Evolutionary conservation across 2,888 invertebrate species (phyloP).

Genomic region (Latheticus oryzae): DNA sequence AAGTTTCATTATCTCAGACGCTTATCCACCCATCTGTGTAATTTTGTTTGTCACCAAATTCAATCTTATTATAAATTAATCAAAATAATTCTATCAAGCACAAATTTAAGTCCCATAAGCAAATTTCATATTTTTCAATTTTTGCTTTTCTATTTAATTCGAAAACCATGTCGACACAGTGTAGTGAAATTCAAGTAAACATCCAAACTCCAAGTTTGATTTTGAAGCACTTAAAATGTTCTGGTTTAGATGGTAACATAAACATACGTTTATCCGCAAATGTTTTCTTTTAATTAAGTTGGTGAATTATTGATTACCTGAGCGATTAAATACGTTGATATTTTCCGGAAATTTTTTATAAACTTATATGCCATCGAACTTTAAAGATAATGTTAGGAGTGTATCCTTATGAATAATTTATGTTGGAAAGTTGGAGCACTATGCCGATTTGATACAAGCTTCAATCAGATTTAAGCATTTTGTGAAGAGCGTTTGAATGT

Average conservation of each 20-base stretch:
- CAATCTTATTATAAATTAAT: no score
- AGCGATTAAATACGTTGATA: slow-evolving; percentile 36
- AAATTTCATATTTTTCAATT: no score
- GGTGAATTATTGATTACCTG: slow-evolving; percentile 43
- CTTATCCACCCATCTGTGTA: no score
- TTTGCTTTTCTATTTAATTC: no score
- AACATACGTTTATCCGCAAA: slow-evolving; percentile 36
- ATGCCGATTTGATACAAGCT: slow-evolving; percentile 33
- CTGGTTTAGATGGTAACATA: slow-evolving; percentile 26
- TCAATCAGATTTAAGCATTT: slow-evolving; percentile 39
- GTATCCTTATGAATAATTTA: slow-evolving; percentile 58
- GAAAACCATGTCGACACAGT: slow-evolving; percentile 27
- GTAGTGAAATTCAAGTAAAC: slow-evolving; percentile 36
- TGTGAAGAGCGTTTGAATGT: slow-evolving; percentile 34
- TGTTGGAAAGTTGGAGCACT: slow-evolving; percentile 39
- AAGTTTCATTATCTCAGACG: no score
- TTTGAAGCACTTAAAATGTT: slow-evolving; percentile 32
- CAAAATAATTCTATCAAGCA: no score
- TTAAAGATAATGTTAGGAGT: slow-evolving; percentile 55
- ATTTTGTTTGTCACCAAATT: no score
- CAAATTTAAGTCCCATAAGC: no score
- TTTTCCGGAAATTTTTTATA: no score
- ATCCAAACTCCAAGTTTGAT: slow-evolving; percentile 28
- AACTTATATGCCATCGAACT: slow-evolving; percentile 29
- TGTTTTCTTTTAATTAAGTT: slow-evolving; percentile 47